A percentile compares a stretch with the other conserved stretches of the same genome.
Conservation (phyloP, 1,140 invertebrate genomes). For the Pseudomyrmex sp. region DNA sequence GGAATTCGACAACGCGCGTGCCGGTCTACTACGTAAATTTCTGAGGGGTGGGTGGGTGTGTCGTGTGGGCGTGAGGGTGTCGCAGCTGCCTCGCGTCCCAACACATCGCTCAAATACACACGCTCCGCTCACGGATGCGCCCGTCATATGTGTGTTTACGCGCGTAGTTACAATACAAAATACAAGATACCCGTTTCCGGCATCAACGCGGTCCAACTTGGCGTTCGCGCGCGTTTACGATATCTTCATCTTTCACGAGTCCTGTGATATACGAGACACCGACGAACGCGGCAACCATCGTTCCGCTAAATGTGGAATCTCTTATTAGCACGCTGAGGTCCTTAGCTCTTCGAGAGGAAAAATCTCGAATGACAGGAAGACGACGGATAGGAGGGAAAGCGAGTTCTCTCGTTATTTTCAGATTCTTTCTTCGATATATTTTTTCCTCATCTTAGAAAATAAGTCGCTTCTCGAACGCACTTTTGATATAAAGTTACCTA, state of each 20-base stretch:
- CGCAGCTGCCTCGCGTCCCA: constrained; percentile 78
- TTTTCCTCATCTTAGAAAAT: constrained; percentile 28
- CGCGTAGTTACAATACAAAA: constrained; percentile 17
- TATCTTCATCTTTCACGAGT: neutral
- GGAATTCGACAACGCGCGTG: constrained; percentile 75
- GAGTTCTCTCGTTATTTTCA: constrained; percentile 68
- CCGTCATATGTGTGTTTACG: constrained; percentile 4
- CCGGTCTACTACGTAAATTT: constrained; percentile 67
- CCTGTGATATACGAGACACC: neutral
- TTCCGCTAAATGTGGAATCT: constrained; percentile 68
- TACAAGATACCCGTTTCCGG: neutral
- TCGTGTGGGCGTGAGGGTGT: constrained; percentile 79
- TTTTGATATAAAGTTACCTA: neutral
- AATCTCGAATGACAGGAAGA: constrained; percentile 75
- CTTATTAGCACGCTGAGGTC: constrained; percentile 61
- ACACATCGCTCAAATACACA: constrained; percentile 44
- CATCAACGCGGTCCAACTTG: neutral
- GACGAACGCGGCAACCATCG: constrained; percentile 18
- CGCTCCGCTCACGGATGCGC: neutral
- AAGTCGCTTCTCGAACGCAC: neutral
- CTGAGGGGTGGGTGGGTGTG: constrained; percentile 72
- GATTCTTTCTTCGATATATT: constrained; percentile 20
- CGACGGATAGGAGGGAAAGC: constrained; percentile 49
- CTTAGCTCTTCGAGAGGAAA: constrained; percentile 63
- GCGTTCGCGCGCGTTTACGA: neutral